Evolutionary conservation across 2,888 invertebrate genomes (phyloP), one percentile per base, ranked within the genome.

Genomic region (Leucophenga montana): DNA sequence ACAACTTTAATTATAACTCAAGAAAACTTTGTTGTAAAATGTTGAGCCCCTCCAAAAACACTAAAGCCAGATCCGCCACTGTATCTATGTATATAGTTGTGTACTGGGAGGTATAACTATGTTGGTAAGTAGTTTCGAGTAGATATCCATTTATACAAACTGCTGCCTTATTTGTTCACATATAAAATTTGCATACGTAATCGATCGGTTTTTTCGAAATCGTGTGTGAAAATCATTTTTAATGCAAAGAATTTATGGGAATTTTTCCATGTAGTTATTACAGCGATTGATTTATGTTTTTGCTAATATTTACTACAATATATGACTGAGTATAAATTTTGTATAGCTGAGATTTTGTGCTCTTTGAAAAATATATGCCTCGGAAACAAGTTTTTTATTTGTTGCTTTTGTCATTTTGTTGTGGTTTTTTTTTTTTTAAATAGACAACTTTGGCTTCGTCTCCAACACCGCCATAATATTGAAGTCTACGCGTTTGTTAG

Each of bases 161-260:
- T 5, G 8, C 22, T 57, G 27, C 57, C 27, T 57, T 31, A 27
- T 56, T 14, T 31, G 16, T 59, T 33, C 16, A 1, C 59, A 8
- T 33, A 59, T 16, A 59, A 57, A 70, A 74, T 78, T 77, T 78
- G 79, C 77, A 78, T 78, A 71, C 67, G 75, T 72, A 83, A 83
- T 80, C 83, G 80, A 81, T 75, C 75, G 39, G 39, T 39, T 4
- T 77, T 78, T 39, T 5, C 11, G 9, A 39, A 39, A 39, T 39
- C 74, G 71, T 78, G 82, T 57, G 72, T 61, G 61, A 39, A 39
- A 59, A 61, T n/a, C 16, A 13, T 22, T 61, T 61, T 16, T 61
- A 18, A 14, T 27, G 57, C 27, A 14, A 27, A 14, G n/a, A 27
- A 27, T 27, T n/a, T 22, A 22, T 57, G 57, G 13, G 57, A 57